Evolutionary conservation across 2,113 vertebrate genomes (phyloP).

Genomic region (Murina feae): DNA sequence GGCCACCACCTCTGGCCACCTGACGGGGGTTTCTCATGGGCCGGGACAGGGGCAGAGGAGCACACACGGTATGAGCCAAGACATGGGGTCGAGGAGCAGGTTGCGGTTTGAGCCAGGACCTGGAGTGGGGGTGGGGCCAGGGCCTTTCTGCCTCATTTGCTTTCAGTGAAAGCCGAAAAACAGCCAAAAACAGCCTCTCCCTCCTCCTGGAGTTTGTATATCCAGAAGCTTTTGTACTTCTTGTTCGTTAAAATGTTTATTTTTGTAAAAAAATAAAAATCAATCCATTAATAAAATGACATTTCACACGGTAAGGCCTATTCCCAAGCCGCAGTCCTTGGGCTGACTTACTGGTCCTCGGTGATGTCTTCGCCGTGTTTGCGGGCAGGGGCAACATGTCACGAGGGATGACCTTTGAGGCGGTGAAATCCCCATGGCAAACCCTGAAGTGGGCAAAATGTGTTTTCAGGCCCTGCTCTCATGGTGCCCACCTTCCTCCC

Average conservation of each 20-base stretch:
- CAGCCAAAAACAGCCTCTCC: conserved; percentile 82
- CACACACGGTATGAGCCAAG: conserved; percentile 76
- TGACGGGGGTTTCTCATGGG: background rate
- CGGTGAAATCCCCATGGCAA: background rate
- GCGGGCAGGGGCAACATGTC: background rate
- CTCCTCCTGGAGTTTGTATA: conserved; percentile 83
- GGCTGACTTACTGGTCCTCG: background rate
- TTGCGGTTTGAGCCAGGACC: conserved; percentile 79
- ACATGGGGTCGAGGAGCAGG: conserved; percentile 74
- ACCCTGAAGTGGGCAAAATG: background rate
- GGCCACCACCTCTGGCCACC: conserved; percentile 63
- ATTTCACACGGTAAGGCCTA: conserved; percentile 25
- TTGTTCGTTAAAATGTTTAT: conserved; percentile 84
- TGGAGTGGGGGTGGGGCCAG: conserved; percentile 71
- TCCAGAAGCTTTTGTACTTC: conserved; percentile 82
- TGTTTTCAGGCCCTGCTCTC: background rate
- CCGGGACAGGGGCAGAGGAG: conserved; percentile 62
- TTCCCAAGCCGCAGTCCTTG: background rate
- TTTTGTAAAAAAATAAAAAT: conserved; percentile 84
- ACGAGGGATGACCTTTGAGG: background rate
- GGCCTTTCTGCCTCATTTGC: conserved; percentile 86
- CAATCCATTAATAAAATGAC: conserved; percentile 63
- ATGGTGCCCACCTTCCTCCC: background rate
- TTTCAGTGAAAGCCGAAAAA: conserved; percentile 91
- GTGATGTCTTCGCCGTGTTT: background rate